phyloP scores from a whole-genome alignment of 2,888 invertebrate species.

The Melanargia galathea region DNA sequence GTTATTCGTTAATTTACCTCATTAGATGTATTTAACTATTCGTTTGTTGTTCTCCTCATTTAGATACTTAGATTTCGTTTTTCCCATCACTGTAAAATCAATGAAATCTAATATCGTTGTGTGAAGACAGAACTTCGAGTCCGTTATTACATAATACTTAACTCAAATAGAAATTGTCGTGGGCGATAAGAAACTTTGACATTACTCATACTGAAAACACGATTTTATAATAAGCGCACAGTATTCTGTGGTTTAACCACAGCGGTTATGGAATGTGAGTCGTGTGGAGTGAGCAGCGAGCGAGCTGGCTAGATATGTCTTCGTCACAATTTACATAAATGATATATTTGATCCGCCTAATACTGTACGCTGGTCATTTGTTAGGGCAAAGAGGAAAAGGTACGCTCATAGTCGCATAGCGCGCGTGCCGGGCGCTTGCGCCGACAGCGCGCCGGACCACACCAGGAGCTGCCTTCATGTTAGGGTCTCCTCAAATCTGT shows the following conservation, averaged over 20 bases:
- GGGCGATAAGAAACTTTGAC: conserved; percentile 20
- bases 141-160: conserved; percentile 19
- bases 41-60: no score
- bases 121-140: background rate
- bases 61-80: no score
- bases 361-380: conserved; percentile 76
- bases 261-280: conserved; percentile 70
- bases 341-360: conserved; percentile 81
- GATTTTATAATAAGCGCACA: conserved; percentile 53
- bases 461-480: conserved; percentile 53
- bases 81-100: no score
- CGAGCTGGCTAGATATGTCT: conserved; percentile 77
- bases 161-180: conserved; percentile 29
- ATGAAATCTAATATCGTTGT: background rate
- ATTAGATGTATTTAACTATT: no score
- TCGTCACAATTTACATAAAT: conserved; percentile 83
- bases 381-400: conserved; percentile 66
- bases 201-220: conserved; percentile 45
- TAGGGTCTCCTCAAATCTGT: conserved; percentile 7
- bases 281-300: conserved; percentile 71
- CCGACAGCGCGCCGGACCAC: conserved; percentile 75
- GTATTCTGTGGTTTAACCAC: conserved; percentile 62
- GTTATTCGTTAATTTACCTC: no score
- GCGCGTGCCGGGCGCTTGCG: conserved; percentile 72
- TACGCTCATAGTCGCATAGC: conserved; percentile 68